Percentiles rank a stretch among this genome's conserved stretches.
Evolutionary conservation across 2,113 vertebrate genomes (phyloP).

Genomic region (Xenopus borealis): DNA sequence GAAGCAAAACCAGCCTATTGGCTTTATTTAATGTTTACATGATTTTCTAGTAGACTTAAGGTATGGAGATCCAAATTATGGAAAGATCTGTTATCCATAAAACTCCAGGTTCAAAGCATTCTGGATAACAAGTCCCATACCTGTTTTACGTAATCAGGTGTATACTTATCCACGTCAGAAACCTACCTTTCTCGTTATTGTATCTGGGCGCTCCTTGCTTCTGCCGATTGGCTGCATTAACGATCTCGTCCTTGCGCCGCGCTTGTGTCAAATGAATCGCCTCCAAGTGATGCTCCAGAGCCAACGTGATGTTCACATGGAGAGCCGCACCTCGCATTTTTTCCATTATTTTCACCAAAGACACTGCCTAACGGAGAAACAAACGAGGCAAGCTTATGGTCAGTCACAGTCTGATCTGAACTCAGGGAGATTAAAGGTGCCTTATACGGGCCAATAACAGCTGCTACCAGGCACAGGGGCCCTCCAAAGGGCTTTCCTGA

Average conservation of each 20-base stretch:
- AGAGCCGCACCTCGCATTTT: conserved; percentile 46
- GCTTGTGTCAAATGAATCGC: conserved; percentile 51
- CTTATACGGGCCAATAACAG: no score
- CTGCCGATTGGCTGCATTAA: conserved; percentile 49
- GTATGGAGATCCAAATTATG: no score
- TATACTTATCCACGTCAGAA: no score
- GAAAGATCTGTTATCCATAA: no score
- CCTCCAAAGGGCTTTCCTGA: no score
- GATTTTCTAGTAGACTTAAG: no score
- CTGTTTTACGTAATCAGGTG: no score
- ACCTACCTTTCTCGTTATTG: conserved; percentile 51
- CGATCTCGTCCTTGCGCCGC: conserved; percentile 54
- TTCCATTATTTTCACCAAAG: conserved; percentile 57
- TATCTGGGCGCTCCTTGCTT: conserved; percentile 44
- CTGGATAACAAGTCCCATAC: no score
- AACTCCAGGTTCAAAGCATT: no score
- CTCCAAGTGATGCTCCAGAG: conserved; percentile 53
- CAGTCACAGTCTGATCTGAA: neutral
- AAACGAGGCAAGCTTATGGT: neutral
- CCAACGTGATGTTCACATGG: conserved; percentile 48
- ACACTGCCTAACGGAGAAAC: conserved; percentile 49
- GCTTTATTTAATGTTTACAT: no score
- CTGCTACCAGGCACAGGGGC: no score
- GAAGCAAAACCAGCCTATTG: no score
- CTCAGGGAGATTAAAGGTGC: neutral